Conservation (phyloP, 1,140 invertebrate genomes). For the Sarcophaga bullata region DNA sequence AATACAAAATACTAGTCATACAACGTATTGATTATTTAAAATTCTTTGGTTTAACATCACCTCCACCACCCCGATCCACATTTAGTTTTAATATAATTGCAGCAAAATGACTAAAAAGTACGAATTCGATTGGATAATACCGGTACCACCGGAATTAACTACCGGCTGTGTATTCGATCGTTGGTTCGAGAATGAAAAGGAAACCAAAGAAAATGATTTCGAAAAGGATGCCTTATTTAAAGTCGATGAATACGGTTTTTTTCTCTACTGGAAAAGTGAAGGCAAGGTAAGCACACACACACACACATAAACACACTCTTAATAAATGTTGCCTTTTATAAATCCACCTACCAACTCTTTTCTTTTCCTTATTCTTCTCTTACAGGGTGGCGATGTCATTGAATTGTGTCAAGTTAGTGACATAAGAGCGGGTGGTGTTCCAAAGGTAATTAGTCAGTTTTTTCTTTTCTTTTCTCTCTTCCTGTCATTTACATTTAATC, state of each 20-base stretch:
- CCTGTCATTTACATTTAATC: too few species aligned
- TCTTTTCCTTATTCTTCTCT: constrained; percentile 50
- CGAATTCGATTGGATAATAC: constrained; percentile 97
- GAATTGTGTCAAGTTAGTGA: constrained; percentile 98
- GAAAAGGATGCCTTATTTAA: constrained; percentile 91
- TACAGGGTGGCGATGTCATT: constrained; percentile 94
- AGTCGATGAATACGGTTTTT: constrained; percentile 99
- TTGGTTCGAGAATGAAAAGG: constrained; percentile 97
- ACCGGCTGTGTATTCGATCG: constrained; percentile 87
- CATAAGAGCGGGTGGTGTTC: constrained; percentile 87
- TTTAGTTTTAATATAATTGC: not conserved
- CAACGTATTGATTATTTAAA: too few species aligned
- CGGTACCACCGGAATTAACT: constrained; percentile 87
- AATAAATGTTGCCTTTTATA: not conserved
- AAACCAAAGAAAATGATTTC: constrained; percentile 74
- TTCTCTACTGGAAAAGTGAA: constrained; percentile 99
- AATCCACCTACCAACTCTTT: too few species aligned
- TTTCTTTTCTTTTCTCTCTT: not conserved
- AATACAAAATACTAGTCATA: not conserved
- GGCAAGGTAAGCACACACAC: constrained; percentile 77
- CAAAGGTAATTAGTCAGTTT: constrained; percentile 74
- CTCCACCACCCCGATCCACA: not conserved
- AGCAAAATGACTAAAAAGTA: constrained; percentile 93
- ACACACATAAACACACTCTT: not conserved
- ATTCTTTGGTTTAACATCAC: too few species aligned